Percentiles rank a stretch among this genome's conserved stretches.
Conservation (phyloP, 2,113 vertebrate species). For the Nibea albiflora region DNA sequence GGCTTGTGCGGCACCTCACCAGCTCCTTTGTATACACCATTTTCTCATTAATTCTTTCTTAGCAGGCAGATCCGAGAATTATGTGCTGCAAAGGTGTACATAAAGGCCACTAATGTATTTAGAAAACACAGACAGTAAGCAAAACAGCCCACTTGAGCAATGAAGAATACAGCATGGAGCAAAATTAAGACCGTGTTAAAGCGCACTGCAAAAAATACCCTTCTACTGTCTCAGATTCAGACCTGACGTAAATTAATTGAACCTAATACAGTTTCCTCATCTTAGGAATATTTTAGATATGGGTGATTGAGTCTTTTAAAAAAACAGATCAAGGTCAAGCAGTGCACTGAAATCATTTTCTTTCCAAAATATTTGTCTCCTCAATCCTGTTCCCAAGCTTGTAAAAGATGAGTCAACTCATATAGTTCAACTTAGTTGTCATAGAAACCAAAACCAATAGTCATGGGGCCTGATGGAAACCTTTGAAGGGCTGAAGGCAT, state of each 20-base stretch:
- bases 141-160: neutral
- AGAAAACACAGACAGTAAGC: neutral
- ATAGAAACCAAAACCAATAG: constrained; percentile 81
- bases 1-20: neutral
- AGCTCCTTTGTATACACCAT: neutral
- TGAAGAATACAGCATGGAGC: neutral
- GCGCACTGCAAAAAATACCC: neutral
- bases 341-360: constrained; percentile 17
- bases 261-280: neutral
- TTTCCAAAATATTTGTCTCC: constrained; percentile 40
- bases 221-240: neutral
- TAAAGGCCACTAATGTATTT: neutral
- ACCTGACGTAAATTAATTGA: neutral
- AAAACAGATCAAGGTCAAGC: neutral
- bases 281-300: constrained; percentile 1
- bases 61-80: neutral
- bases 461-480: constrained; percentile 71
- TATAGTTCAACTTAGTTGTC: constrained; percentile 79
- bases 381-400: constrained; percentile 60
- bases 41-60: neutral
- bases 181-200: neutral
- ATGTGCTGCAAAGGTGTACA: neutral
- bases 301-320: neutral
- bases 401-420: constrained; percentile 77
- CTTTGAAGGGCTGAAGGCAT: constrained; percentile 70